Conservation (phyloP, 2,888 invertebrate species). For the Phoenoteleia sp. region DNA sequence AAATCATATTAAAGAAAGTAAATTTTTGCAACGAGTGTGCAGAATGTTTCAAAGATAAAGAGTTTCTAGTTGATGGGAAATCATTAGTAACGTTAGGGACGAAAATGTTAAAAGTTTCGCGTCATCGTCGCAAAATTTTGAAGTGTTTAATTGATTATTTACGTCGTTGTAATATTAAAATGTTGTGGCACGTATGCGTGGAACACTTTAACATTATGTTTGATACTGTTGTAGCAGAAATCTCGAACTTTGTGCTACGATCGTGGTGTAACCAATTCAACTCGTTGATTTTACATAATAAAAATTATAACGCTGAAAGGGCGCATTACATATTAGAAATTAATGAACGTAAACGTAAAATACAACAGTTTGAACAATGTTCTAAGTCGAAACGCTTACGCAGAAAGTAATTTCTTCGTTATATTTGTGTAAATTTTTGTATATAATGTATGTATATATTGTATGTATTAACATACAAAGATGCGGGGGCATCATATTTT, state of each 20-base stretch:
- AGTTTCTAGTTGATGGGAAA: background rate
- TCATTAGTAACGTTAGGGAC: background rate
- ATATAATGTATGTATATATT: too few species aligned
- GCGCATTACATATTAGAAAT: background rate
- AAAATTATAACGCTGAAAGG: background rate
- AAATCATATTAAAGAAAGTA: background rate
- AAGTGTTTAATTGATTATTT: background rate
- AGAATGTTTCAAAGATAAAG: background rate
- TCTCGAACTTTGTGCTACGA: background rate
- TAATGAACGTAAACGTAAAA: too few species aligned
- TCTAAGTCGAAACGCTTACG: too few species aligned
- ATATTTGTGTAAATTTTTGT: too few species aligned
- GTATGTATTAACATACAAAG: too few species aligned
- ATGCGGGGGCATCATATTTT: too few species aligned
- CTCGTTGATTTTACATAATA: background rate
- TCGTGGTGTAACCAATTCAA: background rate
- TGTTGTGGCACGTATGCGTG: background rate
- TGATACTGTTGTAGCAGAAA: background rate
- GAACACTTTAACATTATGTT: background rate
- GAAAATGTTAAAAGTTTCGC: background rate
- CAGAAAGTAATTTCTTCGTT: too few species aligned
- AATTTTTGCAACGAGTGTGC: background rate
- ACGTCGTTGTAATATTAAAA: background rate
- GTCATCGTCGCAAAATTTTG: background rate
- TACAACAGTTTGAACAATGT: too few species aligned